phyloP scores from a whole-genome alignment of 2,113 vertebrate species.

The Plectropomus leopardus region DNA sequence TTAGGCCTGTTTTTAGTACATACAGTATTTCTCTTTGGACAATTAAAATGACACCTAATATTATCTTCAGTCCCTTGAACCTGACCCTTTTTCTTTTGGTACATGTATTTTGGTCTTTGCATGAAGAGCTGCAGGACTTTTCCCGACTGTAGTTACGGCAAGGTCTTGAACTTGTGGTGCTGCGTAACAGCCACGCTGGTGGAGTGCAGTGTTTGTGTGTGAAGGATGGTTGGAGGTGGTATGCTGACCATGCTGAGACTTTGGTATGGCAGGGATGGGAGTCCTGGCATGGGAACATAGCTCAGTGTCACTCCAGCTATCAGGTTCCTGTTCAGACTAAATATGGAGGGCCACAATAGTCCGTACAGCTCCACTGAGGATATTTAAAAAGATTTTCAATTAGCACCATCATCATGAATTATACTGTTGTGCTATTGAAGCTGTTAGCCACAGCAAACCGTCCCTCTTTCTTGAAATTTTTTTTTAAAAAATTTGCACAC shows the following conservation, averaged over 20 bases:
- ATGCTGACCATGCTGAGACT: slow-evolving; percentile 70
- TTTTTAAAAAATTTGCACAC: background rate
- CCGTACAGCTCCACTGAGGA: slow-evolving; percentile 33
- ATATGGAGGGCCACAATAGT: slow-evolving; percentile 36
- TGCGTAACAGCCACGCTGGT: slow-evolving; percentile 39
- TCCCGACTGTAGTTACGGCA: slow-evolving; percentile 19
- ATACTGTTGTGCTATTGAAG: background rate
- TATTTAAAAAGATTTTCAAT: slow-evolving; percentile 54
- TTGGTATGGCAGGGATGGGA: slow-evolving; percentile 59
- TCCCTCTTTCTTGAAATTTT: background rate
- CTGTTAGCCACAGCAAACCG: background rate
- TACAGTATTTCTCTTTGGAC: background rate
- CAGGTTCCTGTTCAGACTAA: slow-evolving; percentile 50
- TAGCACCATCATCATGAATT: slow-evolving; percentile 46
- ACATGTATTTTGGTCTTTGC: slow-evolving; percentile 28
- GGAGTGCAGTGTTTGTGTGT: slow-evolving; percentile 17
- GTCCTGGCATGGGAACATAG: slow-evolving; percentile 71
- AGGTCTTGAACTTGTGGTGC: slow-evolving; percentile 49
- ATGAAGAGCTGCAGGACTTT: slow-evolving; percentile 36
- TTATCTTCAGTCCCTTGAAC: slow-evolving; percentile 18
- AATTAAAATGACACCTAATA: slow-evolving; percentile 22
- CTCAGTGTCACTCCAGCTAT: slow-evolving; percentile 57
- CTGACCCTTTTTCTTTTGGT: slow-evolving; percentile 6
- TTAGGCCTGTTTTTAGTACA: background rate
- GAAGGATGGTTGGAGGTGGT: slow-evolving; percentile 50